phyloP scores from a whole-genome alignment of 2,888 invertebrate genomes.

The Therioaphis trifolii region DNA sequence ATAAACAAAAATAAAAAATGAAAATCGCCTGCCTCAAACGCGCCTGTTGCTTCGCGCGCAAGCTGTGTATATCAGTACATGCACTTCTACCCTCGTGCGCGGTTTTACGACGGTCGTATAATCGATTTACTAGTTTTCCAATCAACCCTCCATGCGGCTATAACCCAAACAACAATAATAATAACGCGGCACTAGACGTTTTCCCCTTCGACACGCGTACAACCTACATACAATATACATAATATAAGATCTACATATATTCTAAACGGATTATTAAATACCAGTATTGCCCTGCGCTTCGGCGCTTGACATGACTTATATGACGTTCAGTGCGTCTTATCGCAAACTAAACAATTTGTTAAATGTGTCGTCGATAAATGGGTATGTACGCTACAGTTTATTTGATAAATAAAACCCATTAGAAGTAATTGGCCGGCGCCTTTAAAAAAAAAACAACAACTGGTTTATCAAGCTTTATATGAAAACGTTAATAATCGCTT shows the following conservation, averaged over 20 bases:
- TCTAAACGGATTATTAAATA: constrained; percentile 10
- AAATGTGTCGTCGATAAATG: neutral
- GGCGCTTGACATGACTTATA: neutral
- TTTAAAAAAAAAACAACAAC: neutral
- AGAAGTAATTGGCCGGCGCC: constrained; percentile 9
- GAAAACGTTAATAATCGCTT: constrained; percentile 5
- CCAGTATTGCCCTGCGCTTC: neutral
- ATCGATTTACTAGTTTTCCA: constrained; percentile 43
- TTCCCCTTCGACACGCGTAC: constrained; percentile 4
- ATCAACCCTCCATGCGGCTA: constrained; percentile 45
- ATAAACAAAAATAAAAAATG: constrained; percentile 36
- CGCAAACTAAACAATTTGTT: constrained; percentile 47
- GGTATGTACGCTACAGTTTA: neutral
- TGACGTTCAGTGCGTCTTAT: neutral
- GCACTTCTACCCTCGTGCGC: constrained; percentile 10
- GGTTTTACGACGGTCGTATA: constrained; percentile 60
- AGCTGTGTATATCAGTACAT: constrained; percentile 6
- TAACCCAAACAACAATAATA: constrained; percentile 17
- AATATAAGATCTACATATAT: constrained; percentile 7
- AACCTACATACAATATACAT: neutral
- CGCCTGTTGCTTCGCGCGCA: constrained; percentile 51
- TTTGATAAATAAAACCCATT: constrained; percentile 28
- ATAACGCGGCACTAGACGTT: constrained; percentile 16
- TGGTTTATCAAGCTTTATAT: constrained; percentile 16
- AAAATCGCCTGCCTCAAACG: neutral